Percentiles rank a stretch among this genome's conserved stretches.
Conservation (phyloP, 2,797 vertebrate genomes). For the Onychomys torridus region DNA sequence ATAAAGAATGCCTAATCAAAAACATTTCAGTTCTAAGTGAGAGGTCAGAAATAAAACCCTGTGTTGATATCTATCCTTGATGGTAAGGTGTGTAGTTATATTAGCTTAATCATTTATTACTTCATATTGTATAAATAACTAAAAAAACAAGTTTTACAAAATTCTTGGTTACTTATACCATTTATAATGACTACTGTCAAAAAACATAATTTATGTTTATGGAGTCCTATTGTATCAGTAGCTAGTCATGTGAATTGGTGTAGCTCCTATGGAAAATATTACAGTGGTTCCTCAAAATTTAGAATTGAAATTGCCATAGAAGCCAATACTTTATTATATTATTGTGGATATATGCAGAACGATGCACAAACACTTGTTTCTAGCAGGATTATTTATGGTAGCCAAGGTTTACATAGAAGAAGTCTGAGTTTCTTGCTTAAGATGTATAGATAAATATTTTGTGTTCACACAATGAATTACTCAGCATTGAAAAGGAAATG, state of each 20-base stretch:
- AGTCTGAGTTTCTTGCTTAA: background rate
- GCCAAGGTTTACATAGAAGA: background rate
- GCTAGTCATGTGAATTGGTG: background rate
- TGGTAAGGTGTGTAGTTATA: background rate
- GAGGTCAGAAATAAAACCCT: background rate
- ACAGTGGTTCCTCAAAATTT: background rate
- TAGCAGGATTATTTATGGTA: background rate
- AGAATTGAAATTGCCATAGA: constrained; percentile 2
- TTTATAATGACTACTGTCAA: background rate
- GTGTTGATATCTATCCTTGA: background rate
- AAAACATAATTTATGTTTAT: background rate
- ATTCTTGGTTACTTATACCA: background rate
- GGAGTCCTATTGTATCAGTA: background rate
- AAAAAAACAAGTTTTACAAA: background rate
- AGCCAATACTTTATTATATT: background rate
- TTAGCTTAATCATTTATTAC: background rate
- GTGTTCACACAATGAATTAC: background rate
- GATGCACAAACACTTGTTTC: background rate
- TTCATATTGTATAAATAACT: background rate
- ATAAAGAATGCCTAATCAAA: background rate
- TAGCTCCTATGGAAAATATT: background rate
- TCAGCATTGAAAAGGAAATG: background rate
- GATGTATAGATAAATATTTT: background rate
- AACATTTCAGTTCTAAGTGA: background rate
- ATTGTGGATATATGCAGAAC: background rate